Conservation (phyloP, 2,888 invertebrate genomes). For the Chymomyza fuscimana region DNA sequence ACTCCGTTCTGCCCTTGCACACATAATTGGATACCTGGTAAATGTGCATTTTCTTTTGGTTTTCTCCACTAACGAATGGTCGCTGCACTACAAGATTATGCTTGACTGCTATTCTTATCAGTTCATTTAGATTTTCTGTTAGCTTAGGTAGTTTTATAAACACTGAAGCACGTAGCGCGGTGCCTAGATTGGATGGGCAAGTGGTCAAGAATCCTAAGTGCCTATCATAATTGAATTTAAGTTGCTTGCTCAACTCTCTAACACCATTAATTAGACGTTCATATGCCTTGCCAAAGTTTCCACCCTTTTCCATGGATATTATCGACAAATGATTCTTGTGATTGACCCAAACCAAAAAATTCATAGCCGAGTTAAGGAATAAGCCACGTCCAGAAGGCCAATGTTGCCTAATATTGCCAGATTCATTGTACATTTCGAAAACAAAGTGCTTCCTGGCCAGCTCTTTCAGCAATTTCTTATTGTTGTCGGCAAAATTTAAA, state of each 20-base stretch:
- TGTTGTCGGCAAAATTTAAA: constrained; percentile 95
- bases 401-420: constrained; percentile 95
- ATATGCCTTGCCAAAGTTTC: constrained; percentile 93
- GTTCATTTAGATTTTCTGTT: constrained; percentile 90
- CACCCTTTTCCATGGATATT: constrained; percentile 98
- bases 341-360: constrained; percentile 98
- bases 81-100: constrained; percentile 89
- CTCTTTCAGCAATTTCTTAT: constrained; percentile 94
- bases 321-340: constrained; percentile 98
- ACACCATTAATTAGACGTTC: constrained; percentile 93
- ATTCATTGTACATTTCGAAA: constrained; percentile 81
- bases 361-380: constrained; percentile 96
- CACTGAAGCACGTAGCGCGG: constrained; percentile 97
- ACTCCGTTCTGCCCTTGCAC: constrained; percentile 97
- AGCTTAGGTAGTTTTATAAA: constrained; percentile 98
- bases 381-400: constrained; percentile 99
- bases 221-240: constrained; percentile 96
- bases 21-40: constrained; percentile 98
- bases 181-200: constrained; percentile 99
- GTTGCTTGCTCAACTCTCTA: constrained; percentile 93
- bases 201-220: constrained; percentile 97
- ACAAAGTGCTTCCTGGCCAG: constrained; percentile 98
- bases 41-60: constrained; percentile 95
- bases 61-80: constrained; percentile 87
- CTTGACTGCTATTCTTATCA: constrained; percentile 92